phyloP scores from a whole-genome alignment of 2,113 vertebrate species.

The Mobula hypostoma region DNA sequence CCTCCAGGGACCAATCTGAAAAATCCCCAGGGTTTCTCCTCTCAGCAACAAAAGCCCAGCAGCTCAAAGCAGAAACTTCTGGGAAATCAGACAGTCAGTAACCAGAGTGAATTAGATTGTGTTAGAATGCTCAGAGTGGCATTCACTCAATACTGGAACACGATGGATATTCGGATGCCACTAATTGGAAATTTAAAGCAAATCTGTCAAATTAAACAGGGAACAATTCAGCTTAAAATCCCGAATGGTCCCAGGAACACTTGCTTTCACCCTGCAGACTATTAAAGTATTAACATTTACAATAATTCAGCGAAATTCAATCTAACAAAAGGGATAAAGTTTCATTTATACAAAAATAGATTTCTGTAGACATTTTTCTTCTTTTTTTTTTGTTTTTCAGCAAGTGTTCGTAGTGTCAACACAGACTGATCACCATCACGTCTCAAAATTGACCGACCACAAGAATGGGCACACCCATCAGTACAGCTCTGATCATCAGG shows the following conservation, averaged over 20 bases:
- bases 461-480: not conserved
- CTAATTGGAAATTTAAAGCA: constrained; percentile 3
- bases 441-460: not conserved
- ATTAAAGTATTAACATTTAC: not conserved
- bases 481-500: not conserved
- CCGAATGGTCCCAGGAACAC: not conserved
- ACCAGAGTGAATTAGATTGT: not conserved
- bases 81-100: not conserved
- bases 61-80: not conserved
- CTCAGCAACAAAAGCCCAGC: not conserved
- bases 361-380: constrained; percentile 35
- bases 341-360: constrained; percentile 38
- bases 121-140: not conserved
- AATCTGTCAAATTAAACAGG: not conserved
- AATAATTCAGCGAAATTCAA: constrained; percentile 11
- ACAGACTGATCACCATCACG: not conserved
- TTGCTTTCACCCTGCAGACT: not conserved
- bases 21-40: not conserved
- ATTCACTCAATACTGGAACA: not conserved
- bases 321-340: constrained; percentile 35
- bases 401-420: constrained; percentile 9
- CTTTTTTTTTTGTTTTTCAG: constrained; percentile 2
- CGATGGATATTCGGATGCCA: not conserved
- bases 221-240: not conserved
- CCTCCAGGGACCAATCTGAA: not conserved